Conservation (phyloP, 2,888 invertebrate species). For the Drosophila fulvimacula region DNA sequence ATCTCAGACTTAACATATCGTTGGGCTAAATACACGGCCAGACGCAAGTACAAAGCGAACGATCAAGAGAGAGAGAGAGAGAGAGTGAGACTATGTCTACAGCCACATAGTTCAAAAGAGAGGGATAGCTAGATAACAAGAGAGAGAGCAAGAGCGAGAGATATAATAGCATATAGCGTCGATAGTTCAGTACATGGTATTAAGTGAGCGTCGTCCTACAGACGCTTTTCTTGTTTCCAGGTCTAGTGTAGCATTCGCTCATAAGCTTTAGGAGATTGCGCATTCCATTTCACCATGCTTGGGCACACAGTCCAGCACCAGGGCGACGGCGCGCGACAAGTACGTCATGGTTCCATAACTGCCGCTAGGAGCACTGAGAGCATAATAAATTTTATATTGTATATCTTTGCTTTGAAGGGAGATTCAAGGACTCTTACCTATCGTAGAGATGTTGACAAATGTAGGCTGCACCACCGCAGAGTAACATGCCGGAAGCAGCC, state of each 20-base stretch:
- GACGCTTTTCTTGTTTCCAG: conserved; percentile 45
- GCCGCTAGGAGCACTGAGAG: conserved; percentile 95
- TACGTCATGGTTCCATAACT: conserved; percentile 99
- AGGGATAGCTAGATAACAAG: conserved; percentile 20
- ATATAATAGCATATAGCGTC: conserved; percentile 31
- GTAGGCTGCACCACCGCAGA: conserved; percentile 96
- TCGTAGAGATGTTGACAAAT: conserved; percentile 99
- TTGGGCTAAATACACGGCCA: conserved; percentile 48
- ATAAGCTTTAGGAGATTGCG: conserved; percentile 87
- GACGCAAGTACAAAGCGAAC: conserved; percentile 17
- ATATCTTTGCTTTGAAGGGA: background rate
- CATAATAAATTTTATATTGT: background rate
- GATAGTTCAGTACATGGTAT: conserved; percentile 48
- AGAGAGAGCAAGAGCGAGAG: conserved; percentile 15
- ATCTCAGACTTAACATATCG: conserved; percentile 41
- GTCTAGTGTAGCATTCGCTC: conserved; percentile 30
- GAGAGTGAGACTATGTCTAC: conserved; percentile 25
- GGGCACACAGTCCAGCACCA: conserved; percentile 90
- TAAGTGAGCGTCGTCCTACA: conserved; percentile 51
- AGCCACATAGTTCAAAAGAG: conserved; percentile 25
- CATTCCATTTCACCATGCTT: conserved; percentile 93
- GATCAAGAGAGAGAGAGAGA: conserved; percentile 19
- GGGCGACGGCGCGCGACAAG: conserved; percentile 93
- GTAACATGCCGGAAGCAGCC: conserved; percentile 88
- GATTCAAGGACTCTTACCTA: conserved; percentile 67